Conservation (phyloP, 2,888 invertebrate genomes). For the Xiphydria camelus region DNA sequence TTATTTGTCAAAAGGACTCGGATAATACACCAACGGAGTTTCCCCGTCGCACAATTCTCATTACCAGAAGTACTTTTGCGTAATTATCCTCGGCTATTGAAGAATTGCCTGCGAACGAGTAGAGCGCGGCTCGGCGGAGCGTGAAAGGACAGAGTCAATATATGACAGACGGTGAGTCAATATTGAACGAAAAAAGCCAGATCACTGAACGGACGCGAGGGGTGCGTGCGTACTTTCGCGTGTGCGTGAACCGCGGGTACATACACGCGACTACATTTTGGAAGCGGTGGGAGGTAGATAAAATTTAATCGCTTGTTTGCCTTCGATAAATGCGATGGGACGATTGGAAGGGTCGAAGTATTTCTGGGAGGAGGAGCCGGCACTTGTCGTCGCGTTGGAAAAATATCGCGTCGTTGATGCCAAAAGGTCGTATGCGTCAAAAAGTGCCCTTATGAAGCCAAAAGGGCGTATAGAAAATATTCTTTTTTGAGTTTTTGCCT, state of each 20-base stretch:
- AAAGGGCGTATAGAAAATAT: too few relatives aligned
- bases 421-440: too few relatives aligned
- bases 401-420: too few relatives aligned
- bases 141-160: conserved; percentile 17
- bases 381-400: too few relatives aligned
- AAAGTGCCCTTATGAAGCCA: too few relatives aligned
- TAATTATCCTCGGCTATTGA: not conserved
- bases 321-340: conserved; percentile 21
- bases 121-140: not conserved
- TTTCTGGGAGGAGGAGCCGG: too few relatives aligned
- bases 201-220: conserved; percentile 3
- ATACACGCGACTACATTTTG: conserved; percentile 25
- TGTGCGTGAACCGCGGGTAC: not conserved
- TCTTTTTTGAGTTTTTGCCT: too few relatives aligned
- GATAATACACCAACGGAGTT: too few relatives aligned
- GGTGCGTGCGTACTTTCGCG: conserved; percentile 6
- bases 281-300: conserved; percentile 35
- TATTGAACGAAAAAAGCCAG: conserved; percentile 29
- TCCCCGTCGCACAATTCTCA: not conserved
- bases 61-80: not conserved
- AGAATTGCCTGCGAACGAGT: not conserved
- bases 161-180: conserved; percentile 36
- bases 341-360: conserved; percentile 13
- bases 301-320: conserved; percentile 36
- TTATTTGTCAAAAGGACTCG: too few relatives aligned